Evolutionary conservation across 2,888 invertebrate genomes (phyloP), one percentile per base, ranked within the genome.

Genomic region (Trachelus troglodyta): DNA sequence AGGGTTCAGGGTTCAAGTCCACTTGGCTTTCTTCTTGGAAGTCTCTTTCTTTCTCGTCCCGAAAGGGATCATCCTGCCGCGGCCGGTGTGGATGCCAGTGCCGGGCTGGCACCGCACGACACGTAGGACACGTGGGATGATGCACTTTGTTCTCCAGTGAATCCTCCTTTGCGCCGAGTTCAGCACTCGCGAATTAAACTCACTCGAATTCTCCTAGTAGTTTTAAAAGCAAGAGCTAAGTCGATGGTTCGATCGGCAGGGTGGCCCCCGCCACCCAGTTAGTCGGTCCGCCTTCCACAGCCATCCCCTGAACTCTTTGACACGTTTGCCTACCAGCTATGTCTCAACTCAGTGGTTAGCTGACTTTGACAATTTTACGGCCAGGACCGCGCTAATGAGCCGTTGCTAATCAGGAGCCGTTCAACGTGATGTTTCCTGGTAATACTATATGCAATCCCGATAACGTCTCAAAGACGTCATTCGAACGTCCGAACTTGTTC

Each of bases 291-390:
- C 81, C 80, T 78, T 80, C 78, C 80, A 80, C 74, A 78, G 73
- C 69, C 77, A 35, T 76, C 73, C 75, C 76, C 76, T 80, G 12
- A 77, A 77, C 77, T 76, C 76, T 82, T 85, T 87, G 89, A 89
- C 90, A 86, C 86, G 87, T 89, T 90, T 89, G 89, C 88, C 81
- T 84, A 81, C 85, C 83, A 87, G 87, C 87, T 89, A 89, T 87
- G 88, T 84, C 86, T 56, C 69, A 34, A 74, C 34, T 79, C 35
- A 40, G 69, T 75, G 75, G 74, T 68, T 71, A 34, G 78, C 40
- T 79, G 71, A 30, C 76, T 73, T 37, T 76, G 79, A 74, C 69
- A 74, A 77, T 80, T 81, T 76, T 79, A 76, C 79, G 80, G 76
- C 78, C 68, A 77, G 81, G 79, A 82, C 80, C 84, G 77, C 79